Percentiles rank a stretch among this genome's conserved stretches.
These are phyloP conservation scores for Dunckerocampus dactyliophorus DNA, from an alignment of 2,113 vertebrate genomes.

Conservation along the genomic window DNA sequence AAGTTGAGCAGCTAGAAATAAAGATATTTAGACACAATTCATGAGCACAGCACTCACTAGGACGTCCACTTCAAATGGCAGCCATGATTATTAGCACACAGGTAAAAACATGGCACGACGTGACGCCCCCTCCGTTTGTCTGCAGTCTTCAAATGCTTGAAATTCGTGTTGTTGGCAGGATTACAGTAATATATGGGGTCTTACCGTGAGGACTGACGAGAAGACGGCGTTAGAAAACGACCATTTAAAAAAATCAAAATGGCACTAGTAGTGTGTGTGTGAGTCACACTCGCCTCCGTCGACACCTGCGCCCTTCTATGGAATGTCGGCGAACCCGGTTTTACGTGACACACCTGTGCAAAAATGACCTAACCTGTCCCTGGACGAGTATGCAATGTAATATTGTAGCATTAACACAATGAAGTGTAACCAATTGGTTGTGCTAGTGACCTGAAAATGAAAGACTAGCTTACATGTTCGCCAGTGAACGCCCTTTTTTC, in stretches of 20 bases:
- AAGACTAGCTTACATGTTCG: conserved; percentile 23
- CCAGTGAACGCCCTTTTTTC: conserved; percentile 68
- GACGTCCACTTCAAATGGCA: conserved; percentile 3
- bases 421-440: neutral
- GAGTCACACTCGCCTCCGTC: conserved; percentile 22
- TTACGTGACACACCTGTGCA: conserved; percentile 51
- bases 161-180: neutral
- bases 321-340: conserved; percentile 65
- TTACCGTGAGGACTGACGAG: conserved; percentile 5
- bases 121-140: neutral
- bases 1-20: too few species aligned
- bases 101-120: neutral
- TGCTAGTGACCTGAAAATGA: conserved; percentile 1
- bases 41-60: neutral
- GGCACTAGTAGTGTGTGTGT: conserved; percentile 2
- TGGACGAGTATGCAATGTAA: neutral
- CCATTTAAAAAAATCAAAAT: conserved; percentile 1
- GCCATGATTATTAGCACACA: neutral
- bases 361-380: neutral
- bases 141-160: neutral
- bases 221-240: conserved; percentile 1
- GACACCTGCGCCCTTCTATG: conserved; percentile 61
- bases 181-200: neutral
- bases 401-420: neutral
- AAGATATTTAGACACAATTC: too few species aligned